Percentiles rank a stretch among this genome's conserved stretches.
Conservation (phyloP, 1,140 invertebrate species). For the Spodoptera litura region DNA sequence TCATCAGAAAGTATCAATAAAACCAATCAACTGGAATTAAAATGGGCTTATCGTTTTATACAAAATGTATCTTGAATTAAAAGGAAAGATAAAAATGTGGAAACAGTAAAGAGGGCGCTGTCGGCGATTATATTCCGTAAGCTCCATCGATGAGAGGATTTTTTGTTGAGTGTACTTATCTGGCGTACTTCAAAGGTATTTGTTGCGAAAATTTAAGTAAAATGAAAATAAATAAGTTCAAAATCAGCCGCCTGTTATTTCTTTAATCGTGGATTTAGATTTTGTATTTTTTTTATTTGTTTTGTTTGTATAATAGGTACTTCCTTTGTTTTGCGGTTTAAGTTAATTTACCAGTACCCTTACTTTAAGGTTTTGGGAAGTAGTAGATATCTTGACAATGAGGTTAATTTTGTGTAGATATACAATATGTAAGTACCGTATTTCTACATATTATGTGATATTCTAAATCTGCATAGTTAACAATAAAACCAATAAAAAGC, state of each 20-base stretch:
- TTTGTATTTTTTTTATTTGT: background rate
- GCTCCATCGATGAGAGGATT: background rate
- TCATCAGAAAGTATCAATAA: constrained; percentile 42
- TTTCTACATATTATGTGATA: too few relatives aligned
- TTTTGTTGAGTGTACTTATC: background rate
- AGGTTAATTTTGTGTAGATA: too few relatives aligned
- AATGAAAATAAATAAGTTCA: background rate
- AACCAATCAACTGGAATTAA: constrained; percentile 25
- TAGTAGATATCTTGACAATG: too few relatives aligned
- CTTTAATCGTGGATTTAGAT: background rate
- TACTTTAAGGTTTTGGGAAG: too few relatives aligned
- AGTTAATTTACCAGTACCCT: too few relatives aligned
- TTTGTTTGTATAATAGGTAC: too few relatives aligned
- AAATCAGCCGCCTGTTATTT: background rate
- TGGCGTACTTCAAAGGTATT: background rate
- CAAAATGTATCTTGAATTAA: constrained; percentile 21
- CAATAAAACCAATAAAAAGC: too few relatives aligned
- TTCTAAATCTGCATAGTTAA: too few relatives aligned
- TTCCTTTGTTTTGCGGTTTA: too few relatives aligned
- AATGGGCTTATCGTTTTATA: constrained; percentile 12
- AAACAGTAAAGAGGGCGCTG: background rate
- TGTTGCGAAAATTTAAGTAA: background rate
- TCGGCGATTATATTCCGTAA: constrained; percentile 12
- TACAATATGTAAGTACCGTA: too few relatives aligned
- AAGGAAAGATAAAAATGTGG: background rate